phyloP scores from a whole-genome alignment of 2,797 vertebrate genomes.

The Crypturellus tataupa region DNA sequence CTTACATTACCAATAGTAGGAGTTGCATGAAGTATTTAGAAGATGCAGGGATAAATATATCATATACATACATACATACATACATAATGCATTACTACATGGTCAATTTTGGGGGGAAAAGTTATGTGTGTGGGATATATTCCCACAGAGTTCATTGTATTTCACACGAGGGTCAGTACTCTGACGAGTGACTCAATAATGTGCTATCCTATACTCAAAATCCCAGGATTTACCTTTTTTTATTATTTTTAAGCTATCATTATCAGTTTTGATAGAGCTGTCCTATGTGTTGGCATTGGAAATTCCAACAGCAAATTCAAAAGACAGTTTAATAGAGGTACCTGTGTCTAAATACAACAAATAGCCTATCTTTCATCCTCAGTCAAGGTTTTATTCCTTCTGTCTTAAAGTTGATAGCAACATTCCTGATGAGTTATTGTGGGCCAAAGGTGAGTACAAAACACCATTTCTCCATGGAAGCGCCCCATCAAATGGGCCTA shows the following conservation, averaged over 20 bases:
- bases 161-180: background rate
- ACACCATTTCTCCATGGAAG: background rate
- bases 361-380: background rate
- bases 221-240: background rate
- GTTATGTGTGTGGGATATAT: background rate
- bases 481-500: background rate
- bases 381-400: fast-evolving
- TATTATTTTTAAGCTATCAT: background rate
- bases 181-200: background rate
- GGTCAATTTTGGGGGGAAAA: background rate
- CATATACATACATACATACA: background rate
- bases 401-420: background rate
- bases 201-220: background rate
- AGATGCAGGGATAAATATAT: background rate
- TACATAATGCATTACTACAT: background rate
- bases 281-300: background rate
- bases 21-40: background rate
- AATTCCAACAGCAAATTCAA: background rate
- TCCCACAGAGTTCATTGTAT: background rate
- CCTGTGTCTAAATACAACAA: background rate
- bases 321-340: background rate
- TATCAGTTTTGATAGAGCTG: background rate
- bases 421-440: background rate
- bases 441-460: background rate
- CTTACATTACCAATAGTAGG: background rate